phyloP scores from a whole-genome alignment of 2,888 invertebrate species.

The Lasioglossum malachurum region DNA sequence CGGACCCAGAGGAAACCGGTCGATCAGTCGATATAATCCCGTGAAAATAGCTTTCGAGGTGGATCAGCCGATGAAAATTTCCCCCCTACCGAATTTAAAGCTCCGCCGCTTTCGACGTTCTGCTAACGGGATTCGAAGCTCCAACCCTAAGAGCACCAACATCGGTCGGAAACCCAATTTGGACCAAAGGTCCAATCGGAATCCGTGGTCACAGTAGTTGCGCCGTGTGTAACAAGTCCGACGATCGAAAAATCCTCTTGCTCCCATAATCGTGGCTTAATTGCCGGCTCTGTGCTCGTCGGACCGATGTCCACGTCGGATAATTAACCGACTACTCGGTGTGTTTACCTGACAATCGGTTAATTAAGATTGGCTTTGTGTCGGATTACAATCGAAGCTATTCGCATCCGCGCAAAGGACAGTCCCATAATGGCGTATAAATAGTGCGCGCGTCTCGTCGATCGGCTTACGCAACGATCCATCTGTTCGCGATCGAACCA shows the following conservation, averaged over 20 bases:
- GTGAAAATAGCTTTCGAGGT: background rate
- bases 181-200: background rate
- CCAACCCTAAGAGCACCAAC: background rate
- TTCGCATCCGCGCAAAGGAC: slow-evolving; percentile 48
- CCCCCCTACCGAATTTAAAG: background rate
- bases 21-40: slow-evolving; percentile 6
- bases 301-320: slow-evolving; percentile 9
- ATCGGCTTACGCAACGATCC: slow-evolving; percentile 35
- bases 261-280: slow-evolving; percentile 17
- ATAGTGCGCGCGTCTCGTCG: background rate
- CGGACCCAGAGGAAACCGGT: background rate
- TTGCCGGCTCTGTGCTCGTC: background rate
- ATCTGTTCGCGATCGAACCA: background rate
- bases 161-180: background rate
- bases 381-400: slow-evolving; percentile 43
- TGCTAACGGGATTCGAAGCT: background rate
- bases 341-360: slow-evolving; percentile 54
- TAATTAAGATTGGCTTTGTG: slow-evolving; percentile 50
- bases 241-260: slow-evolving; percentile 14
- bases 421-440: slow-evolving; percentile 37
- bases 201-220: background rate
- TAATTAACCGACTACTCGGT: slow-evolving; percentile 41
- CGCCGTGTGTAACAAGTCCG: background rate
- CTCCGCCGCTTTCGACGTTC: background rate
- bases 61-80: background rate